Conservation (phyloP, 2,797 vertebrate genomes). For the Halcyon leucocephala region DNA sequence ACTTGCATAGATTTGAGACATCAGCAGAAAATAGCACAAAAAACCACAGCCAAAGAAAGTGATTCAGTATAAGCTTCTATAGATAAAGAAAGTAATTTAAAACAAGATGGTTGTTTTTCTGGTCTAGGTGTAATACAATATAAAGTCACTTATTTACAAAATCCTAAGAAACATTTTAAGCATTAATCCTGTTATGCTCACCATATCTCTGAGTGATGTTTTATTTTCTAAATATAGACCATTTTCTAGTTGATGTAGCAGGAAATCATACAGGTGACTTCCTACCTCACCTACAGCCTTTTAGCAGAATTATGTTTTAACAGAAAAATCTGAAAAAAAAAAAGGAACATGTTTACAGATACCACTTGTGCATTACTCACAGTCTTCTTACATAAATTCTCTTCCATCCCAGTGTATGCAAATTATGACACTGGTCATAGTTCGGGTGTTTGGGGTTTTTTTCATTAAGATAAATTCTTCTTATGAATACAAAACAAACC, state of each 20-base stretch:
- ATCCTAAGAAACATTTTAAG: background rate
- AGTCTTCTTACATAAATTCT: background rate
- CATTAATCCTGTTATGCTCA: background rate
- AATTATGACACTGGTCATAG: background rate
- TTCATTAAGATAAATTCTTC: background rate
- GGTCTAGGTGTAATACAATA: background rate
- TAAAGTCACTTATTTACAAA: background rate
- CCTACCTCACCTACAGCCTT: background rate
- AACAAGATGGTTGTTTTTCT: background rate
- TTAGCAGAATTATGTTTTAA: background rate
- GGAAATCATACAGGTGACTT: background rate
- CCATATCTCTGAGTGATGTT: background rate
- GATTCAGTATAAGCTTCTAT: background rate
- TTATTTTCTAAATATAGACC: background rate
- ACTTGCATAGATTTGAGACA: background rate
- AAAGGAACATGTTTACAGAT: background rate
- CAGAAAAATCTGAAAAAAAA: background rate
- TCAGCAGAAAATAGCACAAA: background rate
- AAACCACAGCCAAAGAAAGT: background rate
- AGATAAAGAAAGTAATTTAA: background rate
- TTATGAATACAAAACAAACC: background rate
- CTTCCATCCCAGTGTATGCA: background rate
- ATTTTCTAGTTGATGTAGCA: background rate
- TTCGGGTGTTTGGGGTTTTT: background rate
- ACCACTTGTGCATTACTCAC: background rate